phyloP scores from a whole-genome alignment of 2,113 vertebrate genomes.

The Gobio gobio region DNA sequence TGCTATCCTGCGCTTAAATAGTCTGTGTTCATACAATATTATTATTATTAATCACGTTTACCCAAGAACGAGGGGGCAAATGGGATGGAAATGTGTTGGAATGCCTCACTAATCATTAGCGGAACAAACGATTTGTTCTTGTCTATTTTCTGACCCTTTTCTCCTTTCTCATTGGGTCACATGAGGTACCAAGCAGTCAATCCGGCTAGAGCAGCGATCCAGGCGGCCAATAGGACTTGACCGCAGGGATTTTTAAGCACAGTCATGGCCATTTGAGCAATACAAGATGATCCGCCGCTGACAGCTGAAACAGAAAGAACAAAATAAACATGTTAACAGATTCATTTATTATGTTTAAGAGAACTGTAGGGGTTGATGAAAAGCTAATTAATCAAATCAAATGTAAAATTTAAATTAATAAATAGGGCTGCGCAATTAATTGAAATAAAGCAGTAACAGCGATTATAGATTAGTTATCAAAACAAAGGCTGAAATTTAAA shows the following conservation, averaged over 20 bases:
- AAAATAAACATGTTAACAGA: not conserved
- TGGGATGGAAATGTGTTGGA: not conserved
- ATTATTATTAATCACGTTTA: not conserved
- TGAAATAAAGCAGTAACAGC: not conserved
- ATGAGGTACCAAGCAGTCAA: constrained; percentile 89
- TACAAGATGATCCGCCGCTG: constrained; percentile 74
- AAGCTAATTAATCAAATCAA: not conserved
- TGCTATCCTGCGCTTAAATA: not conserved
- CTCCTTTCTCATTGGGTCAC: constrained; percentile 63
- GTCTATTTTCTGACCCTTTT: too few species aligned
- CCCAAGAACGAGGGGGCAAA: not conserved
- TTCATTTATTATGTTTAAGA: not conserved
- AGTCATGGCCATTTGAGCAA: constrained; percentile 69
- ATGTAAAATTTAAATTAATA: not conserved
- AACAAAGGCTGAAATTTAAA: not conserved
- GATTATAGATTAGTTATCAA: not conserved
- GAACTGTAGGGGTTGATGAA: not conserved
- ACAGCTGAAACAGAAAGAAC: constrained; percentile 66
- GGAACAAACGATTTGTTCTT: too few species aligned
- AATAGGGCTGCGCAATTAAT: not conserved
- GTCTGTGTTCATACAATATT: not conserved
- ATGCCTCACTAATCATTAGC: too few species aligned
- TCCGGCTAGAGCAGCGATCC: constrained; percentile 81
- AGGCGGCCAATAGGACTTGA: constrained; percentile 84
- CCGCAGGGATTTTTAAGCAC: constrained; percentile 81